A percentile compares a stretch with the other conserved stretches of the same genome.
Evolutionary conservation across 2,113 vertebrate species (phyloP).

Genomic region (Oophaga pumilio): DNA sequence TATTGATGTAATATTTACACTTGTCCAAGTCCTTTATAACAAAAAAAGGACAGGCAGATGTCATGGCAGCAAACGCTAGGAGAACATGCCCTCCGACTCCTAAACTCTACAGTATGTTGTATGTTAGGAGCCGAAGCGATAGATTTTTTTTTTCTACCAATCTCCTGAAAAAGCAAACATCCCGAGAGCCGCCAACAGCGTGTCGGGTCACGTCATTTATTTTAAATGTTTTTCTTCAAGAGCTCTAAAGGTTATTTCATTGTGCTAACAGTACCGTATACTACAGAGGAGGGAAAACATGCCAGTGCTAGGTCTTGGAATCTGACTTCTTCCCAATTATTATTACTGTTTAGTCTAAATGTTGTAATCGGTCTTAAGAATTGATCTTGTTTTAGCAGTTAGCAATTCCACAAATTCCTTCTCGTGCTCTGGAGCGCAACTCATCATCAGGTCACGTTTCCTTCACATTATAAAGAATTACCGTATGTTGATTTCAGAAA

Average conservation of each 20-base stretch:
- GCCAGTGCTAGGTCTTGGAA: background rate
- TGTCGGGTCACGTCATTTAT: background rate
- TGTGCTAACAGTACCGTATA: constrained; percentile 1
- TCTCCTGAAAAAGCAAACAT: background rate
- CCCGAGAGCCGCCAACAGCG: background rate
- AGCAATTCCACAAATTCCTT: constrained; percentile 17
- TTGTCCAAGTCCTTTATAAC: no score
- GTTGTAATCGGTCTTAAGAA: constrained; percentile 2
- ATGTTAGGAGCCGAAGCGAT: background rate
- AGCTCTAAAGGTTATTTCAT: background rate
- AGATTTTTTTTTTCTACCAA: background rate
- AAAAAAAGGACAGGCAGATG: no score
- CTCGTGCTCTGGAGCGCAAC: background rate
- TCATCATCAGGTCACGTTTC: background rate
- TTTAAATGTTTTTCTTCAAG: background rate
- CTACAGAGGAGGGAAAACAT: constrained; percentile 18
- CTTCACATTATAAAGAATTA: background rate
- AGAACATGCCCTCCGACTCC: background rate
- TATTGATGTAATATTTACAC: no score
- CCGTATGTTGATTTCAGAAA: no score
- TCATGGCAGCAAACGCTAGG: no score
- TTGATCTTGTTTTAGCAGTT: background rate
- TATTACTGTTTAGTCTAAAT: constrained; percentile 44
- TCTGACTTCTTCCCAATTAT: background rate
- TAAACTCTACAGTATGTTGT: background rate